Base-by-base conservation (phyloP, 2,797 vertebrate species). In the Sorex maritimensis region DNA sequence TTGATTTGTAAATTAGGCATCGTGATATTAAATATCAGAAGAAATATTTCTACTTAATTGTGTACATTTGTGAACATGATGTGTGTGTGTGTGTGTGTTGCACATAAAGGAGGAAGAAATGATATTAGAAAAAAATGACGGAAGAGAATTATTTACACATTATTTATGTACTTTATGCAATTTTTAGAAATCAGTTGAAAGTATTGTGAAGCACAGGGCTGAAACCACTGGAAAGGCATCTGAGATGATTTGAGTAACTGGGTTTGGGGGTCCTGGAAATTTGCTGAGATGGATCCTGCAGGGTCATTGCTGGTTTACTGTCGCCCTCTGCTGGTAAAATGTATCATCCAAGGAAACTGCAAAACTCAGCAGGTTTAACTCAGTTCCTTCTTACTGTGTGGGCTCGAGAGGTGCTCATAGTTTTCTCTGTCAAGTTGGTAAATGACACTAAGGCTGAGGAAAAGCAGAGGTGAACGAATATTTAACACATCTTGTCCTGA, bases 251-350 rank as follows among this genome's bases (percentile, higher is more conserved):
- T 38, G 14, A 85, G 17, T 58, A 14, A 74, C 12, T 15, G 30
- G 63, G 11, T 41, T 11, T 52, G 77, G 30, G 30, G 38, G 30
- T 78, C 65, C 41, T 49, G 68, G 78, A 77, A 95, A 87, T 26
- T 77, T 41, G 63, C 49, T 65, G 30, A 0, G 5, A 9, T 12
- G 0, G 4, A 6, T 69, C 11, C 26, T 14, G 72, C 52, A 52
- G 44, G 78, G 78, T 80, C 81, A 95, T 96, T 96, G 72, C 44
- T 95, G 34, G 94, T 94, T 97, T 46, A 4, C 90, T 95, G 91
- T 97, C 94, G 97, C 97, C 97, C 96, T 97, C 97, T 97, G 92
- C 95, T 97, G 97, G 97, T 28, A 2, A 92, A 95, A 88, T 52
- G 81, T 81, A 63, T 81, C 73, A 88, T 94, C 26, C 65, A 24